A percentile compares a stretch with the other conserved stretches of the same genome.
Conservation (phyloP, 2,797 vertebrate species). For the Sebastes minor region DNA sequence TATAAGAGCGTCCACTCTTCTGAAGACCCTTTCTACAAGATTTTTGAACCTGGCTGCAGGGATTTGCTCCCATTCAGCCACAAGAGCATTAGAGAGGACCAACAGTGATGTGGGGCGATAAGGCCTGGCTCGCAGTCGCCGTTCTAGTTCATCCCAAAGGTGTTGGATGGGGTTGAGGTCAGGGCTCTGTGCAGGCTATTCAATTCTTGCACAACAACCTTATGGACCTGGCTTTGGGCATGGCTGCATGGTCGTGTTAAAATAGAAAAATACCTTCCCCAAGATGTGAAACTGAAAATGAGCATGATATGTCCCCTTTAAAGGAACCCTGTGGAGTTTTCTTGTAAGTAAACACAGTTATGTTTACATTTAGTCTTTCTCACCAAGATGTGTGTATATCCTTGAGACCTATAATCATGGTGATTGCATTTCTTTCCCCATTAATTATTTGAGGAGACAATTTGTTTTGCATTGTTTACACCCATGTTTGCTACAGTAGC, state of each 20-base stretch:
- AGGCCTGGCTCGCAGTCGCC: background rate
- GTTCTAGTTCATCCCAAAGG: background rate
- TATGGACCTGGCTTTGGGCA: background rate
- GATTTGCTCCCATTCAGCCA: background rate
- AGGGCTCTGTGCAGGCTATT: background rate
- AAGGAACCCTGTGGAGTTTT: background rate
- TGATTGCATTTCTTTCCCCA: background rate
- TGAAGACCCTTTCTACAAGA: rapidly evolving
- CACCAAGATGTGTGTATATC: background rate
- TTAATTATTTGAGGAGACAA: background rate
- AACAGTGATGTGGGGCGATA: background rate
- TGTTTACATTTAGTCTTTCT: background rate
- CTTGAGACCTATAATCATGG: background rate
- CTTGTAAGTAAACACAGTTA: background rate
- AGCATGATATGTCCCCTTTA: background rate
- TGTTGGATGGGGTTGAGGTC: background rate
- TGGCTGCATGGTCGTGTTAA: background rate
- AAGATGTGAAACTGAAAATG: background rate
- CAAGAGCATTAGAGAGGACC: background rate
- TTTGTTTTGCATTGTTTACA: background rate
- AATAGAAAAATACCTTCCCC: background rate
- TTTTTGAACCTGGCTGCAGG: background rate
- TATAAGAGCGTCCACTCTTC: rapidly evolving
- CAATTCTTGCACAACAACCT: background rate
- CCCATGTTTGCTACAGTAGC: background rate